Percentiles rank a stretch among this genome's conserved stretches.
These are phyloP conservation scores for Oopsacas minuta DNA, from an alignment of 37 sponge, comb jelly and placozoan species.

Conservation along the genomic window DNA sequence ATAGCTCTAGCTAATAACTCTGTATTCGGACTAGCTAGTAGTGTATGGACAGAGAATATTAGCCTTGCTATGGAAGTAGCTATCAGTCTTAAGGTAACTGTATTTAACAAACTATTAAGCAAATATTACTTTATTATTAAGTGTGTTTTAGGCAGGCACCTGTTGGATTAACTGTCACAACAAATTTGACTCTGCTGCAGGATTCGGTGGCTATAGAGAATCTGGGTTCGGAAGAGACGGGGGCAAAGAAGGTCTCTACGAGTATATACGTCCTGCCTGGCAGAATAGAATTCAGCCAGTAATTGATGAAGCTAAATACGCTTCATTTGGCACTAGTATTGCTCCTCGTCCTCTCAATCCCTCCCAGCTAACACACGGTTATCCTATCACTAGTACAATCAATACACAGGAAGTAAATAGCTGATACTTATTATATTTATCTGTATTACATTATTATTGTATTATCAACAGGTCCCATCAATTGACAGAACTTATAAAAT, in stretches of 20 bases:
- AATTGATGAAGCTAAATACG: conserved; percentile 45
- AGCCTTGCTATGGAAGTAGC: conserved; percentile 66
- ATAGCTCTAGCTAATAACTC: conserved; percentile 92
- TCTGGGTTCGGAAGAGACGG: conserved; percentile 90
- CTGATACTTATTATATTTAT: conserved; percentile 36
- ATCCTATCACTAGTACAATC: conserved; percentile 33
- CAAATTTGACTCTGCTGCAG: conserved; percentile 84
- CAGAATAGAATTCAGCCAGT: conserved; percentile 35
- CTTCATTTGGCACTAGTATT: conserved; percentile 55
- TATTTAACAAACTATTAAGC: background rate
- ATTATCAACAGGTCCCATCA: background rate
- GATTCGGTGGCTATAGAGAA: conserved; percentile 88
- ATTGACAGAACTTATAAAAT: conserved; percentile 87
- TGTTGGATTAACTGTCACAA: conserved; percentile 90
- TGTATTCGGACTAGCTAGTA: conserved; percentile 51
- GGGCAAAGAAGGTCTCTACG: conserved; percentile 87
- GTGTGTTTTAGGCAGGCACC: conserved; percentile 38
- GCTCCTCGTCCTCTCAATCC: conserved; percentile 83
- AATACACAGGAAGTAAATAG: conserved; percentile 30
- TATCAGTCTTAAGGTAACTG: conserved; percentile 36
- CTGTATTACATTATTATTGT: background rate
- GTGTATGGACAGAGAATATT: conserved; percentile 88
- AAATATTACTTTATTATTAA: background rate
- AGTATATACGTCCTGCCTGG: conserved; percentile 77
- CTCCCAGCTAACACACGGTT: conserved; percentile 40